Percentiles rank a stretch among this genome's conserved stretches.
Evolutionary conservation across 1,140 invertebrate genomes (phyloP).

Genomic region (Nasonia longicornis): DNA sequence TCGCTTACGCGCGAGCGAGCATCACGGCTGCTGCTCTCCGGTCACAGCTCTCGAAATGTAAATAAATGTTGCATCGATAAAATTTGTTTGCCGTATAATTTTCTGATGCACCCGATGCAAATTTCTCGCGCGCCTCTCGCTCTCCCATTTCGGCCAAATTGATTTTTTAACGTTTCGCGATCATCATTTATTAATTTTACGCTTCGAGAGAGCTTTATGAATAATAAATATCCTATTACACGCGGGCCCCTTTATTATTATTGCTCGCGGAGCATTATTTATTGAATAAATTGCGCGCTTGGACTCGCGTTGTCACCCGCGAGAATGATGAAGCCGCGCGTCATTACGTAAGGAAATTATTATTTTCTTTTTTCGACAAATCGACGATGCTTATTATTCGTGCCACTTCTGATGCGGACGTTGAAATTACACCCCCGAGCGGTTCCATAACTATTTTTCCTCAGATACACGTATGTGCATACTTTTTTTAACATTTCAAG

Average conservation of each 20-base stretch:
- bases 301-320: slow-evolving; percentile 9
- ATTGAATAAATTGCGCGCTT: slow-evolving; percentile 1
- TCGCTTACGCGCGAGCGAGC: not conserved
- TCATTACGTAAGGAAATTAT: slow-evolving; percentile 20
- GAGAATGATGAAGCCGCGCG: not conserved
- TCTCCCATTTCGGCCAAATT: slow-evolving; percentile 5
- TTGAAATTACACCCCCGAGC: not conserved
- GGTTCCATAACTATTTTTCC: not conserved
- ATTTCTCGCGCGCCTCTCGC: not conserved
- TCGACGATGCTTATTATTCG: not conserved
- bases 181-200: slow-evolving; percentile 36
- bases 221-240: slow-evolving; percentile 32
- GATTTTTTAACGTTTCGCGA: slow-evolving; percentile 25
- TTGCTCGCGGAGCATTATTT: slow-evolving; percentile 14
- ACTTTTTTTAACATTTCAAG: not conserved
- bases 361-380: not conserved
- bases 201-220: slow-evolving; percentile 20
- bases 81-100: slow-evolving; percentile 36
- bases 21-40: not conserved
- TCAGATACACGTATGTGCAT: too few relatives aligned
- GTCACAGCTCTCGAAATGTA: slow-evolving; percentile 12
- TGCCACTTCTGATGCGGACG: not conserved
- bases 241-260: slow-evolving; percentile 7
- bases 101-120: not conserved
- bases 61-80: slow-evolving; percentile 36